phyloP scores from a whole-genome alignment of 2,113 vertebrate genomes.

The Tupaia chinensis region DNA sequence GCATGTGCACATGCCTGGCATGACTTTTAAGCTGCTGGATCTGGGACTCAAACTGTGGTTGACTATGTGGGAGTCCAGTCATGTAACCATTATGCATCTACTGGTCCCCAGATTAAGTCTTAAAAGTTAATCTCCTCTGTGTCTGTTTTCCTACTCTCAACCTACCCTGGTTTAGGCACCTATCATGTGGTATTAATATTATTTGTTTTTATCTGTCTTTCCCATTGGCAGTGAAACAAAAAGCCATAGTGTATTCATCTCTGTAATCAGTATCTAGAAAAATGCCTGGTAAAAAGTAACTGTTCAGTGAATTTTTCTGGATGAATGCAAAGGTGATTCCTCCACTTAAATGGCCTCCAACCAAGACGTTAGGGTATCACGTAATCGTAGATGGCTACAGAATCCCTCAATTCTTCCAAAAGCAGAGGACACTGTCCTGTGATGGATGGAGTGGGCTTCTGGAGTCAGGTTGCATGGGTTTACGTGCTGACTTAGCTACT shows the following conservation, averaged over 20 bases:
- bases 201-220: neutral
- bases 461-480: neutral
- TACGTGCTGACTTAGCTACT: neutral
- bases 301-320: neutral
- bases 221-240: neutral
- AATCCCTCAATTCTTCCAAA: neutral
- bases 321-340: neutral
- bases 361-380: neutral
- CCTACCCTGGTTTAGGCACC: neutral
- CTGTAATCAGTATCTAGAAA: neutral
- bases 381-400: neutral
- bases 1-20: too few relatives aligned
- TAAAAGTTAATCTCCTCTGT: neutral
- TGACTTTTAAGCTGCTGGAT: too few relatives aligned
- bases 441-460: neutral
- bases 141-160: neutral
- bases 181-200: neutral
- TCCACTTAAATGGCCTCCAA: constrained; percentile 5
- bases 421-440: neutral
- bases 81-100: too few relatives aligned
- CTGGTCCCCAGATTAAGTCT: neutral
- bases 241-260: neutral
- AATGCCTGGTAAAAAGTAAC: neutral
- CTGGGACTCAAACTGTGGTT: too few relatives aligned
- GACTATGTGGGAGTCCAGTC: too few relatives aligned